Base-by-base conservation (phyloP, 1,140 invertebrate species). In the Cydia fagiglandana region DNA sequence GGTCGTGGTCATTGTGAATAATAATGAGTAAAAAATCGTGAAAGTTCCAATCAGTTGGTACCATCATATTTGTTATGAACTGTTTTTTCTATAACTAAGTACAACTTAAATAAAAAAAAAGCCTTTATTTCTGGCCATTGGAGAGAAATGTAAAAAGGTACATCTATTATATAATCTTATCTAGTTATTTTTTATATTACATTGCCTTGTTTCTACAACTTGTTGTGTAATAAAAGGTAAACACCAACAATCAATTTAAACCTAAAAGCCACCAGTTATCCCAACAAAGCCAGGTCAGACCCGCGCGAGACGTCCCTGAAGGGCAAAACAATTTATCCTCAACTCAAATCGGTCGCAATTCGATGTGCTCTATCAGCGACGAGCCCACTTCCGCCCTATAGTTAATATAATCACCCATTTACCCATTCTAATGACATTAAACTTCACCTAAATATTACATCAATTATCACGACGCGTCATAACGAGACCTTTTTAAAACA, bases 401-500 rank as follows among this genome's bases (percentile, higher is more conserved):
- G n/a, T n/a, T n/a, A 24, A 61, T 61, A 61, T 24, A 61, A 61
- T 61, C 9, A 61, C 17, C 56, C 24, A 61, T 61, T 61, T 61
- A 61, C 56, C 56, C 17, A 61, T 13, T 17, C 10, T 24, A 24
- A 61, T 61, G 17, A 10, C 2, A 61, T 61, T 61, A 61, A 61
- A 61, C 56, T 20, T 24, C 56, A 24, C 7, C 53, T 20, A 53
- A 56, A 24, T 61, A 61, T 61, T 61, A 61, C 56, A 61, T 24
- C 20, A 61, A 61, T 61, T 61, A 61, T 24, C 56, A 12, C 56
- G 20, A 10, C 56, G 3, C 20, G 56, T 61, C 56, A 24, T 61
- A 20, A 61, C 15, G 53, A 61, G 56, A 61, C 56, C 20, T 61
- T 61, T 61, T 61, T 61, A 24, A 61, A 61, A 61, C 56, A 61